A percentile compares a stretch with the other conserved stretches of the same genome.
Evolutionary conservation across 2,113 vertebrate genomes (phyloP).

Genomic region (Peromyscus californicus): DNA sequence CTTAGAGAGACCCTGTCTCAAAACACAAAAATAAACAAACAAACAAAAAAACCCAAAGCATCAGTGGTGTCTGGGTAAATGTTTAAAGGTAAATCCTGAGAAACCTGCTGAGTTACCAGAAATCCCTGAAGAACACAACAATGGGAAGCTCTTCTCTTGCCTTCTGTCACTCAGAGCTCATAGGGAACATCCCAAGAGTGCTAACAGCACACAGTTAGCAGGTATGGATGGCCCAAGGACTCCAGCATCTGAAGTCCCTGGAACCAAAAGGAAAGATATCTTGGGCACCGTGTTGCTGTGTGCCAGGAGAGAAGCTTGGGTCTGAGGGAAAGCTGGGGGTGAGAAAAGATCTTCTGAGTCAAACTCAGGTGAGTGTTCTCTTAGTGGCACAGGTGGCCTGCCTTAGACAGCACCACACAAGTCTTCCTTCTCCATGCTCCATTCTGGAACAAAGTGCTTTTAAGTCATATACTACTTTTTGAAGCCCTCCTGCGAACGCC

Average conservation of each 20-base stretch:
- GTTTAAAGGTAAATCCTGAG: not conserved
- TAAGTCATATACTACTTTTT: conserved; percentile 33
- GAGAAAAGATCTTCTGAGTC: not conserved
- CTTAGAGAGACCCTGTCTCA: not conserved
- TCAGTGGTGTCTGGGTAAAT: not conserved
- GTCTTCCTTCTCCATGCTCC: not conserved
- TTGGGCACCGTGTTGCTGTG: not conserved
- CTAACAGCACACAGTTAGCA: not conserved
- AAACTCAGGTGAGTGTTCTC: not conserved
- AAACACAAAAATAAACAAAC: not conserved
- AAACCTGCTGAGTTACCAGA: conserved; percentile 25
- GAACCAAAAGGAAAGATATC: not conserved
- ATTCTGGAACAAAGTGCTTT: conserved; percentile 46
- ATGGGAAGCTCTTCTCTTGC: not conserved
- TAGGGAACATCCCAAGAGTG: not conserved
- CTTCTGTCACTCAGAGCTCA: not conserved
- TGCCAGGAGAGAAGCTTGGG: not conserved
- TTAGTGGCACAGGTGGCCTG: not conserved
- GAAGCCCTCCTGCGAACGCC: conserved; percentile 9
- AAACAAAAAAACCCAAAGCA: not conserved
- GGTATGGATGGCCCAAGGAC: not conserved
- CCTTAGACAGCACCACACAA: not conserved
- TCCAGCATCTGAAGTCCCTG: not conserved
- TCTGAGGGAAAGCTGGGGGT: not conserved
- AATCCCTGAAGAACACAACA: not conserved